Evolutionary conservation across 2,797 vertebrate genomes (phyloP).

Genomic region (Anisognathus igniventris): DNA sequence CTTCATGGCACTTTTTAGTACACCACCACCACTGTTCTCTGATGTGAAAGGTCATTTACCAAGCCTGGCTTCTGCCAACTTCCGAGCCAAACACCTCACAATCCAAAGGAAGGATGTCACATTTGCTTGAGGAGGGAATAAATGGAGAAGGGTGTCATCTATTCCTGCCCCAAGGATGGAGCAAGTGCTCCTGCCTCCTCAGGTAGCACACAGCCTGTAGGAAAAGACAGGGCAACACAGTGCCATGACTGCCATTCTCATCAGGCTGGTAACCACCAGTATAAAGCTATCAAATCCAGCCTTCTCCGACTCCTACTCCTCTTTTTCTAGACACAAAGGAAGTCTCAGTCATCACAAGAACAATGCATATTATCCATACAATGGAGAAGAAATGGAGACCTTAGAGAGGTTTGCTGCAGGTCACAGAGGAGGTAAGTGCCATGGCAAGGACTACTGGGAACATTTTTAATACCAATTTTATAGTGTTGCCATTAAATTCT

Average conservation of each 20-base stretch:
- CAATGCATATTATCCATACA: neutral
- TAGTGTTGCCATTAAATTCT: neutral
- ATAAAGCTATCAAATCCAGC: neutral
- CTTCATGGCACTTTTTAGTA: neutral
- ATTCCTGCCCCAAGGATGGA: neutral
- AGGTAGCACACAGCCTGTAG: neutral
- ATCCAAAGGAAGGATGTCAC: neutral
- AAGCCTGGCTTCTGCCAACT: neutral
- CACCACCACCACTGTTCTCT: neutral
- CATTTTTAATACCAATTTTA: neutral
- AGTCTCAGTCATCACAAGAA: neutral
- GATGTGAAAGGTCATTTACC: neutral
- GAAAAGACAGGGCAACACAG: neutral
- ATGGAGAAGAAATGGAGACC: neutral
- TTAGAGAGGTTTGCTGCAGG: neutral
- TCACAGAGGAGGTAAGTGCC: neutral
- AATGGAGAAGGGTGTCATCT: neutral
- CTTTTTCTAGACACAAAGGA: neutral
- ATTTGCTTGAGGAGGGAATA: neutral
- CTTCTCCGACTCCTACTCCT: neutral
- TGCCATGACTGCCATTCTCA: neutral
- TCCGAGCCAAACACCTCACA: accelerated
- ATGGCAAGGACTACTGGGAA: neutral
- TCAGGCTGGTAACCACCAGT: neutral
- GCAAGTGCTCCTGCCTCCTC: neutral